Conservation (phyloP, 2,797 vertebrate genomes). For the Aeoliscus strigatus region DNA sequence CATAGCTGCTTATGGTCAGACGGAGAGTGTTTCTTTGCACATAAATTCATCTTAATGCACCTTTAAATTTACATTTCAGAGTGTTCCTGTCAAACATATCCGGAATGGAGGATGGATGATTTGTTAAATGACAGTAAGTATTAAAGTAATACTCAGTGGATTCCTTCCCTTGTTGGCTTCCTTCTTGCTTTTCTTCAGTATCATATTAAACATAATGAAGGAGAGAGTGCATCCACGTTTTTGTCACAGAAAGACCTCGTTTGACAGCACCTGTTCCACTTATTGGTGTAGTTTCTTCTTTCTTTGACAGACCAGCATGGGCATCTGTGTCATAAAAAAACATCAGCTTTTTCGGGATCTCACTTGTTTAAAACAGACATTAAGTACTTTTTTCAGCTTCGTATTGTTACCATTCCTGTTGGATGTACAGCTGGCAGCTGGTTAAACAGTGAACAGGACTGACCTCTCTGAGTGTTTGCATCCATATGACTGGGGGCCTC, state of each 20-base stretch:
- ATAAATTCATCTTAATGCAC: background rate
- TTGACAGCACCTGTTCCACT: slow-evolving; percentile 14
- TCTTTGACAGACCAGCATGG: no score
- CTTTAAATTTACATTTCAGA: slow-evolving; percentile 8
- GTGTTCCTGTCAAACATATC: slow-evolving; percentile 8
- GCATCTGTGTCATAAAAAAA: no score
- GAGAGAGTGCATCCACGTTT: slow-evolving; percentile 26
- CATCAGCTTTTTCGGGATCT: no score
- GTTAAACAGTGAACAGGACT: slow-evolving; percentile 42
- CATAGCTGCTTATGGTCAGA: background rate
- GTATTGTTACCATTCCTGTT: slow-evolving; percentile 11
- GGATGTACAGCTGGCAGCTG: slow-evolving; percentile 48
- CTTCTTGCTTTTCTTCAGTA: slow-evolving; percentile 48
- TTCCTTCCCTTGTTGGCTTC: slow-evolving; percentile 23
- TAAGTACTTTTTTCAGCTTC: background rate
- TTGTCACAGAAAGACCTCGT: slow-evolving; percentile 17
- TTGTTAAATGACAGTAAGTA: slow-evolving; percentile 32
- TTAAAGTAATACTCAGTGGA: slow-evolving; percentile 21
- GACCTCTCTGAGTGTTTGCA: slow-evolving; percentile 46
- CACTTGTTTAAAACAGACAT: slow-evolving; percentile 2
- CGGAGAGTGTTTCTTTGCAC: background rate
- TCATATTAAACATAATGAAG: slow-evolving; percentile 44
- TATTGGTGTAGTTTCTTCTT: background rate
- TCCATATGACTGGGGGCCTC: slow-evolving; percentile 42
- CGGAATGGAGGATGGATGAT: slow-evolving; percentile 2